Evolutionary conservation across 2,797 vertebrate species (phyloP).

Genomic region (Lepidocolaptes lacrymiger): DNA sequence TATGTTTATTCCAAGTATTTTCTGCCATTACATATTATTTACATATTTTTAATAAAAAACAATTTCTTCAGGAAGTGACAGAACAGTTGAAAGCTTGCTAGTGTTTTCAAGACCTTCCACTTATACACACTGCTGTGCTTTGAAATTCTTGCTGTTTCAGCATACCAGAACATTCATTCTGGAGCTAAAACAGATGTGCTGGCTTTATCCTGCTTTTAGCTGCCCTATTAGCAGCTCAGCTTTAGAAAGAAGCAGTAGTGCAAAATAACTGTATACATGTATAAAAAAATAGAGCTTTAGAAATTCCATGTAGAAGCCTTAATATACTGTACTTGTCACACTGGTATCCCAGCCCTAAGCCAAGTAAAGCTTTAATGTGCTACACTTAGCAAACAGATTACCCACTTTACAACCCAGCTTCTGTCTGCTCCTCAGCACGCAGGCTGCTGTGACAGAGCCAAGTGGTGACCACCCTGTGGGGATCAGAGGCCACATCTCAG

Average conservation of each 20-base stretch:
- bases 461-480: neutral
- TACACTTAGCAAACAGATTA: neutral
- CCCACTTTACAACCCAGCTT: neutral
- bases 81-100: neutral
- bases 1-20: neutral
- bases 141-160: constrained; percentile 2
- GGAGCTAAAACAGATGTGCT: neutral
- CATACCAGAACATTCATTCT: neutral
- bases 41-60: neutral
- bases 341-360: neutral
- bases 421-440: neutral
- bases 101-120: neutral
- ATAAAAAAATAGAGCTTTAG: neutral
- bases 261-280: neutral
- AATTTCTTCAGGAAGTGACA: neutral
- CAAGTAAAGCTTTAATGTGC: neutral
- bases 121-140: neutral
- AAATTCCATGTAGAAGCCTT: neutral
- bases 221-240: neutral
- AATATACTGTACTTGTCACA: neutral
- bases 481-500: neutral
- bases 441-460: neutral
- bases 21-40: neutral
- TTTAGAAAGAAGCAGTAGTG: neutral
- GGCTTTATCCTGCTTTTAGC: neutral